Conservation (phyloP, 2,888 invertebrate genomes). For the Sympetrum striolatum region DNA sequence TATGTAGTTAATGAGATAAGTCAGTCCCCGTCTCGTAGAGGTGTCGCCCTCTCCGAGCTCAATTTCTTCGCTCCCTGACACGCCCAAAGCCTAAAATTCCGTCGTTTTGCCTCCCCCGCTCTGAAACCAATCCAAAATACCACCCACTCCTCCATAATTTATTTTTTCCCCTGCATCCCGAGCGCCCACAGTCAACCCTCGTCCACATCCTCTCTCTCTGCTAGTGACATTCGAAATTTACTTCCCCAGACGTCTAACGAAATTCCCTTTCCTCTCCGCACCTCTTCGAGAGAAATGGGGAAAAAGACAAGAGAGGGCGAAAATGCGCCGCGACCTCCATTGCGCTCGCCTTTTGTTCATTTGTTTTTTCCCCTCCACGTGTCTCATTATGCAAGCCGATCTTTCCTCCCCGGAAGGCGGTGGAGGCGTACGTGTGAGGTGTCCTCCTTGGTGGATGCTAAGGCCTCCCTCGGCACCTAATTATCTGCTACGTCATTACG, state of each 20-base stretch:
- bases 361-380: background rate
- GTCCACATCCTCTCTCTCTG: background rate
- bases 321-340: background rate
- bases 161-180: background rate
- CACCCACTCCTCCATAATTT: background rate
- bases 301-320: background rate
- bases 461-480: background rate
- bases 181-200: constrained; percentile 10
- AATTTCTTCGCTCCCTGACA: constrained; percentile 8
- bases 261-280: background rate
- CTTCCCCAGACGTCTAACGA: constrained; percentile 17
- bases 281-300: background rate
- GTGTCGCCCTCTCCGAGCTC: background rate
- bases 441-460: background rate
- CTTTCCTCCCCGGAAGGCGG: background rate
- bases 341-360: background rate
- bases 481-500: background rate
- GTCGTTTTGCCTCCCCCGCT: background rate
- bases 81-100: background rate
- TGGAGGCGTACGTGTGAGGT: background rate
- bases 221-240: constrained; percentile 34
- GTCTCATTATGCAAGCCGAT: background rate
- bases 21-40: background rate
- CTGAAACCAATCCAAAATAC: background rate
- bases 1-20: too few relatives aligned